Percentiles rank a stretch among this genome's conserved stretches.
Evolutionary conservation across 2,888 invertebrate genomes (phyloP).

Genomic region (Aricia artaxerxes): DNA sequence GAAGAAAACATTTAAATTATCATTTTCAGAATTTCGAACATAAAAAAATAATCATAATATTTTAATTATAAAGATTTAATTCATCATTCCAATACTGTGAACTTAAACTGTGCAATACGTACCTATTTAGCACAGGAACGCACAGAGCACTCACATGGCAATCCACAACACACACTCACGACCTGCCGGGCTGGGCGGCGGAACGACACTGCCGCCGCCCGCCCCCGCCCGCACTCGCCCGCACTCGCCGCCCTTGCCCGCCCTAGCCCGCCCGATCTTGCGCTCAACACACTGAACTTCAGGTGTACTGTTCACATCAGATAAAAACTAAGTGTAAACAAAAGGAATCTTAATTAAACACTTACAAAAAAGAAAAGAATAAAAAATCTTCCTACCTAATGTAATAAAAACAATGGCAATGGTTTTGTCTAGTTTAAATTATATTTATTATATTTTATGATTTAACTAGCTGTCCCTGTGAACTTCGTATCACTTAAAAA

Average conservation of each 20-base stretch:
- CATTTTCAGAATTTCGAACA: not conserved
- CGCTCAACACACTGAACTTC: constrained; percentile 11
- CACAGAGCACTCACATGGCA: constrained; percentile 42
- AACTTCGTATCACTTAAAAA: too few relatives aligned
- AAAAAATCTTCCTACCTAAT: too few relatives aligned
- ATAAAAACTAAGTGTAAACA: not conserved
- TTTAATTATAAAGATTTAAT: not conserved
- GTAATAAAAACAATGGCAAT: too few relatives aligned
- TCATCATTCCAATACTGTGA: not conserved
- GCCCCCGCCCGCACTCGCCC: constrained; percentile 49
- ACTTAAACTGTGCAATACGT: not conserved
- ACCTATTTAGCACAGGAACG: constrained; percentile 35
- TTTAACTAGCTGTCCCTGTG: too few relatives aligned
- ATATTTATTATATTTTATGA: too few relatives aligned
- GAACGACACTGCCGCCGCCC: constrained; percentile 63
- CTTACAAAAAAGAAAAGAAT: not conserved
- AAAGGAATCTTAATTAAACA: not conserved
- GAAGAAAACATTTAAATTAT: not conserved
- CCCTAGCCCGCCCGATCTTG: constrained; percentile 34
- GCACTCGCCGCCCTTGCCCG: constrained; percentile 39
- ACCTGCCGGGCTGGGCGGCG: constrained; percentile 48
- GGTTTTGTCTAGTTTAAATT: too few relatives aligned
- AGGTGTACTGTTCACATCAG: not conserved
- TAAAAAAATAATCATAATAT: not conserved
- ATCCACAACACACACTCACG: constrained; percentile 40